Percentiles rank a stretch among this genome's conserved stretches.
Conservation (phyloP, 2,797 vertebrate species). For the Pangasius sanitwongsei region DNA sequence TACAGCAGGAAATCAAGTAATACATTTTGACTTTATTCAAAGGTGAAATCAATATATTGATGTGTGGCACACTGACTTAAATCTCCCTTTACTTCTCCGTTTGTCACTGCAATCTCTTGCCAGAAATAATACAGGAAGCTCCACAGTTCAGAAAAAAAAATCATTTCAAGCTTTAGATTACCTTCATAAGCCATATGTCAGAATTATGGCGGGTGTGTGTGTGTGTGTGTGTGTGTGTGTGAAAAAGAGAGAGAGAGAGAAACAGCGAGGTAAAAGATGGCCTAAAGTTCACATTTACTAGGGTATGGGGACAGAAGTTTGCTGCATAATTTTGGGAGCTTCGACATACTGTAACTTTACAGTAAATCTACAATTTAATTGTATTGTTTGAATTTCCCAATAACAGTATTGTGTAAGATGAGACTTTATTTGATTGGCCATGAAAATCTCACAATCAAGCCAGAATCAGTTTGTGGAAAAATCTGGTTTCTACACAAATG, state of each 20-base stretch:
- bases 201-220: background rate
- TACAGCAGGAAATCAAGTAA: slow-evolving; percentile 32
- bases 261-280: background rate
- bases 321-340: background rate
- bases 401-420: too few species aligned
- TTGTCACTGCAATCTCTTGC: background rate
- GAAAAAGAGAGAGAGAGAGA: background rate
- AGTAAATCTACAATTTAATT: background rate
- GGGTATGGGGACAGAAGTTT: background rate
- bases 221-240: background rate
- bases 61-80: slow-evolving; percentile 18
- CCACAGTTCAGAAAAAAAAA: background rate
- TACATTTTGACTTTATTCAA: slow-evolving; percentile 18
- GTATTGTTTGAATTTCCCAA: background rate
- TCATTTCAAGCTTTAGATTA: slow-evolving; percentile 8
- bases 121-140: slow-evolving; percentile 22
- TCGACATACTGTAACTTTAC: background rate
- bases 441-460: background rate
- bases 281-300: too few species aligned
- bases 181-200: slow-evolving; percentile 19
- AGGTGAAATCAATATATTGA: slow-evolving; percentile 15
- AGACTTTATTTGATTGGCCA: background rate
- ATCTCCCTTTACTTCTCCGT: slow-evolving; percentile 6
- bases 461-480: background rate
- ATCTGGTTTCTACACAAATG: background rate